Evolutionary conservation across 2,888 invertebrate genomes (phyloP), one percentile per base, ranked within the genome.

Genomic region (Tetragonula carbonaria): DNA sequence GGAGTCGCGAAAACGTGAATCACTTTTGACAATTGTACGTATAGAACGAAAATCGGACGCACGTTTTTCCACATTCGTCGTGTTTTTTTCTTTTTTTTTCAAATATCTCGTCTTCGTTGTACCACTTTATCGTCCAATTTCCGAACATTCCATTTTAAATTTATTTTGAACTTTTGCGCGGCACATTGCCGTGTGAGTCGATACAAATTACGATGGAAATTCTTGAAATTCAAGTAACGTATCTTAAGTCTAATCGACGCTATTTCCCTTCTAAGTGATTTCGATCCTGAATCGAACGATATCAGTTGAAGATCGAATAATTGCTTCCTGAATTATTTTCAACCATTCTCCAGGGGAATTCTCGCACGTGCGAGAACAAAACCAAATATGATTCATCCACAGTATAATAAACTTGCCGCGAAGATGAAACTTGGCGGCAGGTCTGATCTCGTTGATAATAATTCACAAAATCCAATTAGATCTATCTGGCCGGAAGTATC

Each of bases 391-490:
- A 14, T 13, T n/a, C 5, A 57, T 45, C 13, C 57, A 14, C n/a
- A 1, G 0, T 4, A 14, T 45, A 45, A 33, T 33, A 33, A 33
- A 33, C 33, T 33, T 33, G 14, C n/a, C 57, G 4, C 0, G n/a
- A 28, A 28, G 28, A n/a, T 14, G 57, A n/a, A 59, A 23, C 57
- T 59, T 5, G n/a, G n/a, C n/a, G n/a, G 18, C 3, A 62, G 23
- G 18, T 8, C 23, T 23, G 23, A 23, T 77, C 18, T 77, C 45
- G 18, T 21, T n/a, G 18, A 59, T 38, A 18, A 6, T 65, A 66
- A 59, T 66, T 80, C 80, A 62, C 72, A 59, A 51, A 81, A 81
- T 80, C 57, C 53, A 80, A 80, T 80, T 80, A 80, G 55, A 67
- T 28, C n/a, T 33, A 6, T 28, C 57, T 28, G 16, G n/a, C 16